A percentile compares a stretch with the other conserved stretches of the same genome.
These are phyloP conservation scores for Gymnocypris eckloni DNA, from an alignment of 2,797 vertebrate genomes.

Conservation along the genomic window DNA sequence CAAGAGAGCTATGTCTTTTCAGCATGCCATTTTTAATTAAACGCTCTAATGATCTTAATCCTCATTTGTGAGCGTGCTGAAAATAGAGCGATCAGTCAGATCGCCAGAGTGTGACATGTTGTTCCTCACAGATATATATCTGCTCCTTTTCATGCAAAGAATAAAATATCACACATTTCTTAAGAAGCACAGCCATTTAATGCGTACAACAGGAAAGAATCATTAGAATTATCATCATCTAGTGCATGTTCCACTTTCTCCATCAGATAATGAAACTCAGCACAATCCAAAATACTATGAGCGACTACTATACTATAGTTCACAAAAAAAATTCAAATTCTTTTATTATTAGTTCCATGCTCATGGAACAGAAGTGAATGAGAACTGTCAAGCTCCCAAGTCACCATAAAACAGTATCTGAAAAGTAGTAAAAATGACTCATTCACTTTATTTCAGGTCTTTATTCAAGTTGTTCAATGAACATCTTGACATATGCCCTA, in stretches of 20 bases:
- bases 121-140: slow-evolving; percentile 12
- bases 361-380: neutral
- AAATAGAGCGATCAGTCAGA: slow-evolving; percentile 75
- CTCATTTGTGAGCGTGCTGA: slow-evolving; percentile 50
- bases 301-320: neutral
- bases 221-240: neutral
- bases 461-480: neutral
- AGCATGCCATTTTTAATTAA: slow-evolving; percentile 54
- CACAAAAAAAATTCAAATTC: neutral
- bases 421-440: neutral
- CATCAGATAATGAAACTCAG: neutral
- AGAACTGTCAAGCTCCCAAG: neutral
- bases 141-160: neutral
- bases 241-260: neutral
- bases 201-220: neutral
- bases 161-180: neutral
- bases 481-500: neutral
- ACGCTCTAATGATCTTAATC: slow-evolving; percentile 50
- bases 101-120: neutral
- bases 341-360: neutral
- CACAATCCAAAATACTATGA: neutral
- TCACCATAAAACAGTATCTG: neutral
- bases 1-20: slow-evolving; percentile 40
- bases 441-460: neutral
- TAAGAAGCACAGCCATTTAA: neutral